Percentiles rank a stretch among this genome's conserved stretches.
phyloP scores from a whole-genome alignment of 2,888 invertebrate genomes.

The Pachymerium ferrugineum region DNA sequence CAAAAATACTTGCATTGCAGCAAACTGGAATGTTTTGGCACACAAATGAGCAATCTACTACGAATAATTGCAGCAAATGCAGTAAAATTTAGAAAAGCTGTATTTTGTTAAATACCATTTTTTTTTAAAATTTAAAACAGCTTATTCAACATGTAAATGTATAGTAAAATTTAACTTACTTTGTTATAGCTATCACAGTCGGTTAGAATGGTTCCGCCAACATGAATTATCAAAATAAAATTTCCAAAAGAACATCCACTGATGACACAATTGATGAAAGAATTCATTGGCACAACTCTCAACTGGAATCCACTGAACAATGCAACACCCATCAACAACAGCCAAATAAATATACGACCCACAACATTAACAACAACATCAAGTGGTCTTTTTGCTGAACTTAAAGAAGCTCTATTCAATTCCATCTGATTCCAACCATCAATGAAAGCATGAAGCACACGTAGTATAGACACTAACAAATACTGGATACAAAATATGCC shows the following conservation, averaged over 20 bases:
- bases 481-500: constrained; percentile 28
- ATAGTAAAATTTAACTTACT: too few relatives aligned
- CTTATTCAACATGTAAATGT: too few relatives aligned
- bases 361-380: neutral
- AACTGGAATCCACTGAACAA: constrained; percentile 6
- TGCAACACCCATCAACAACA: neutral
- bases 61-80: neutral
- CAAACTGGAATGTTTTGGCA: too few relatives aligned
- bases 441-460: neutral
- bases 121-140: too few relatives aligned
- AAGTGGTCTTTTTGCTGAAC: neutral
- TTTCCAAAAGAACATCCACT: neutral
- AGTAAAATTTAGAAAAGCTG: too few relatives aligned
- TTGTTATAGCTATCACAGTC: neutral
- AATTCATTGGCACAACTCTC: constrained; percentile 12
- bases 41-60: too few relatives aligned
- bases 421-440: constrained; percentile 27
- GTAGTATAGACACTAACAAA: neutral
- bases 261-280: constrained; percentile 27
- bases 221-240: neutral
- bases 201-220: neutral
- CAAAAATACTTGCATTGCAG: too few relatives aligned
- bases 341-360: neutral
- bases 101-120: too few relatives aligned
- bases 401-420: neutral